Evolutionary conservation across 2,888 invertebrate species (phyloP), one percentile per base, ranked within the genome.

Genomic region (Apodemia duryi): DNA sequence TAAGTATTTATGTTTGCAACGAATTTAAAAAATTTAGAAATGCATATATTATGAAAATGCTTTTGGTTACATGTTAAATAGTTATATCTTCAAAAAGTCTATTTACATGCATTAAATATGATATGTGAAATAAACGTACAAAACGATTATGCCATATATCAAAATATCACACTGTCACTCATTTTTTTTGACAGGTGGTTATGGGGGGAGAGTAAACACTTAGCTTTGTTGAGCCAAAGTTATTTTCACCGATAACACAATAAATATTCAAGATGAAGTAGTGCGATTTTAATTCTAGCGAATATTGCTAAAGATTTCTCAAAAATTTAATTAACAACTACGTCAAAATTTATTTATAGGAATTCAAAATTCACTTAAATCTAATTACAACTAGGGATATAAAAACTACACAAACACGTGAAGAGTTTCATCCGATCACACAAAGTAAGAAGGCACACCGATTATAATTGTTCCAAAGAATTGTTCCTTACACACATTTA

Each of bases 391-490:
- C 68, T 49, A 49, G n/a, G 49, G 66, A 72, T 73, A 73, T 72
- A 71, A 73, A 71, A 73, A 72, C 71, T 73, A 71, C 68, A 43
- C 54, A 65, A 61, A 66, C 64, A 68, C 63, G 29, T 57, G 61
- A 52, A 63, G 64, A 29, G 9, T 29, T 21, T 41, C 60, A 62
- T 65, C 51, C 51, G 66, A 68, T 63, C 70, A 67, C 71, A 63
- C 68, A 21, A 61, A 65, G 65, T 61, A 63, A 57, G 49, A 69
- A 70, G 68, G 70, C 70, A 70, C 70, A 60, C 66, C 49, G 61
- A 64, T 54, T 35, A 43, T 49, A 49, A 6, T 49, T n/a, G 49
- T n/a, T 49, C 49, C 49, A 46, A 46, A n/a, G n/a, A 49, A 49
- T 49, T 49, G 41, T 61, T 61, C 21, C 5, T n/a, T 61, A 41